Conservation (phyloP, 2,888 invertebrate species). For the Lingula anatina region DNA sequence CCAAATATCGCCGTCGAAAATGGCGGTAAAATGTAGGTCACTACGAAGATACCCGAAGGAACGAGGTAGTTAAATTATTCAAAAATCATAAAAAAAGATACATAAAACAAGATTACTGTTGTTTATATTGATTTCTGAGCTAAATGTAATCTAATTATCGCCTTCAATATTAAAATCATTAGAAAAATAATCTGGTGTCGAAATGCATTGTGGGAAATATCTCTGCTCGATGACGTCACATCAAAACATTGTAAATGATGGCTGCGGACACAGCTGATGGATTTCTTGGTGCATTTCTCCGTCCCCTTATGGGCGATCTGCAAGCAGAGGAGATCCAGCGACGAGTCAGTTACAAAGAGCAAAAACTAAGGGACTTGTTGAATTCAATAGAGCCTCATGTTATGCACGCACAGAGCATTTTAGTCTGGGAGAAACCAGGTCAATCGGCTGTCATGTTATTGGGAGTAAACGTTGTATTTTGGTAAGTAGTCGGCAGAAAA, state of each 20-base stretch:
- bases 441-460: conserved; percentile 42
- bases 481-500: too few relatives aligned
- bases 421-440: conserved; percentile 51
- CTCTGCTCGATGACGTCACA: conserved; percentile 8
- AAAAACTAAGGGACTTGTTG: conserved; percentile 23
- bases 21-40: too few relatives aligned
- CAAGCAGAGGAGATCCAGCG: conserved; percentile 5
- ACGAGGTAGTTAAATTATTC: too few relatives aligned
- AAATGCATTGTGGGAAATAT: too few relatives aligned
- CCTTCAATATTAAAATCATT: too few relatives aligned
- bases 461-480: conserved; percentile 46
- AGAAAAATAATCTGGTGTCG: too few relatives aligned
- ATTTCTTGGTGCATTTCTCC: neutral
- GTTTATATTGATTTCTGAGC: too few relatives aligned
- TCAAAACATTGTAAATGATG: conserved; percentile 10
- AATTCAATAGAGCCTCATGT: conserved; percentile 46
- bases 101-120: too few relatives aligned
- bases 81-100: too few relatives aligned
- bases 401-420: conserved; percentile 44
- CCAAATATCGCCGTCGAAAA: too few relatives aligned
- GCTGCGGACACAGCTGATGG: neutral
- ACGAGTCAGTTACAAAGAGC: conserved; percentile 16
- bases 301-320: conserved; percentile 10
- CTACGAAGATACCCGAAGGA: too few relatives aligned
- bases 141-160: too few relatives aligned